Evolutionary conservation across 2,888 invertebrate species (phyloP).

Genomic region (Brachycybe producta): DNA sequence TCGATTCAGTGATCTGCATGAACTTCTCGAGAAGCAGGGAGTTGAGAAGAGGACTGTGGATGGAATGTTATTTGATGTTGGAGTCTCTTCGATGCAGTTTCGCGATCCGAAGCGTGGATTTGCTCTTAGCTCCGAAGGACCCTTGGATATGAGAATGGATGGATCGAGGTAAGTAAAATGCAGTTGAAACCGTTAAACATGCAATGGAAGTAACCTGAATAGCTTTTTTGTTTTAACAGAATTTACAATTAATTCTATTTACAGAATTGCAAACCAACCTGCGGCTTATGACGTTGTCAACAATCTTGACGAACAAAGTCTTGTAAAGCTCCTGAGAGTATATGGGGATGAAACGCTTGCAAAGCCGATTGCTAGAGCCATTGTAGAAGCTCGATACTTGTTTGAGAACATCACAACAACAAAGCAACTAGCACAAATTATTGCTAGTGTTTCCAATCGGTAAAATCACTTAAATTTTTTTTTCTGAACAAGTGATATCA

Average conservation of each 20-base stretch:
- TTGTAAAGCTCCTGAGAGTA: slow-evolving; percentile 68
- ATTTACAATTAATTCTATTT: slow-evolving; percentile 7
- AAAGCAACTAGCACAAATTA: slow-evolving; percentile 59
- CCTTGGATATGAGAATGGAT: slow-evolving; percentile 94
- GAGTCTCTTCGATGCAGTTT: slow-evolving; percentile 92
- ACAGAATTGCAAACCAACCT: slow-evolving; percentile 46
- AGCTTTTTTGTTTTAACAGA: neutral
- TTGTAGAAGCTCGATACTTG: slow-evolving; percentile 67
- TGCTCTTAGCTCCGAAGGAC: slow-evolving; percentile 68
- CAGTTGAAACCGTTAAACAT: neutral
- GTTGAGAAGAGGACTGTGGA: slow-evolving; percentile 54
- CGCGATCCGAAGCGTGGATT: slow-evolving; percentile 72
- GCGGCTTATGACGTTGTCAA: slow-evolving; percentile 81
- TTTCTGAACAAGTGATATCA: slow-evolving; percentile 17
- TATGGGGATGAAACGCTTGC: slow-evolving; percentile 86
- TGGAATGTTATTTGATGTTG: slow-evolving; percentile 82
- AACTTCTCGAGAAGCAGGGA: slow-evolving; percentile 45
- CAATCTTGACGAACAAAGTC: slow-evolving; percentile 58
- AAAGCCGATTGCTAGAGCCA: slow-evolving; percentile 69
- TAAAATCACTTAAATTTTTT: slow-evolving; percentile 3
- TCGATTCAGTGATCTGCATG: slow-evolving; percentile 71
- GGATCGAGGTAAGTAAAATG: slow-evolving; percentile 41
- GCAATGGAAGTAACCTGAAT: neutral
- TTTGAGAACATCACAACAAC: slow-evolving; percentile 68
- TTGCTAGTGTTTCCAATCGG: slow-evolving; percentile 49